These are phyloP conservation scores for Micrasema longulum DNA, from an alignment of 1,140 invertebrate genomes.

Conservation along the genomic window DNA sequence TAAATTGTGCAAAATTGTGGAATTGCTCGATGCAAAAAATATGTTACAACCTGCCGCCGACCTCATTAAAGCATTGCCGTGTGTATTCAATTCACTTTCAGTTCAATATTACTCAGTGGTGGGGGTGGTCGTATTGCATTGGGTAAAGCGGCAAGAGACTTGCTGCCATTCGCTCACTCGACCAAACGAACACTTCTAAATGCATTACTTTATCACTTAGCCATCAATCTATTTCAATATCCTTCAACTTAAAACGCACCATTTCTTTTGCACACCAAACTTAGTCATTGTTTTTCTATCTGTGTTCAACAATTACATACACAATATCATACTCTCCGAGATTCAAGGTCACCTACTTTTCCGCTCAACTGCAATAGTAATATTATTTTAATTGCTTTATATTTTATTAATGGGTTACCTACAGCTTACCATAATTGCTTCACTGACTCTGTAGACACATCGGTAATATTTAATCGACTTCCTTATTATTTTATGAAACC, in stretches of 20 bases:
- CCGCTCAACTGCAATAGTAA: constrained; percentile 7
- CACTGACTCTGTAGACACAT: no score
- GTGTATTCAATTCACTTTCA: constrained; percentile 48
- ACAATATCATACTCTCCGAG: not conserved
- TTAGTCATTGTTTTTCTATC: no score
- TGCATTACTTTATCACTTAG: no score
- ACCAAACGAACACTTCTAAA: no score
- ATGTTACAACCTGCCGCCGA: constrained; percentile 46
- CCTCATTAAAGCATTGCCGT: constrained; percentile 45
- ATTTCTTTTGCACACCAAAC: no score
- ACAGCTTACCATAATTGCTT: no score
- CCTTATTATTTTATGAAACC: no score
- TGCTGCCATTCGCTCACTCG: not conserved
- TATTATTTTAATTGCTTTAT: constrained; percentile 23
- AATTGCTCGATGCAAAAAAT: constrained; percentile 48
- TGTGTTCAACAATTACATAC: no score
- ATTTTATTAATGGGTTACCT: constrained; percentile 14
- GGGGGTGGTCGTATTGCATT: constrained; percentile 19
- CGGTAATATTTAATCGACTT: no score
- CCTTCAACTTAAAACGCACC: no score
- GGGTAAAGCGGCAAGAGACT: not conserved
- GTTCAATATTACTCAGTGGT: constrained; percentile 11
- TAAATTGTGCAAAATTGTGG: constrained; percentile 54
- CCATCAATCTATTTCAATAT: no score
- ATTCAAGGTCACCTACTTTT: constrained; percentile 28